Evolutionary conservation across 2,113 vertebrate genomes (phyloP), one percentile per base, ranked within the genome.

Genomic region (Syrmaticus mikado): DNA sequence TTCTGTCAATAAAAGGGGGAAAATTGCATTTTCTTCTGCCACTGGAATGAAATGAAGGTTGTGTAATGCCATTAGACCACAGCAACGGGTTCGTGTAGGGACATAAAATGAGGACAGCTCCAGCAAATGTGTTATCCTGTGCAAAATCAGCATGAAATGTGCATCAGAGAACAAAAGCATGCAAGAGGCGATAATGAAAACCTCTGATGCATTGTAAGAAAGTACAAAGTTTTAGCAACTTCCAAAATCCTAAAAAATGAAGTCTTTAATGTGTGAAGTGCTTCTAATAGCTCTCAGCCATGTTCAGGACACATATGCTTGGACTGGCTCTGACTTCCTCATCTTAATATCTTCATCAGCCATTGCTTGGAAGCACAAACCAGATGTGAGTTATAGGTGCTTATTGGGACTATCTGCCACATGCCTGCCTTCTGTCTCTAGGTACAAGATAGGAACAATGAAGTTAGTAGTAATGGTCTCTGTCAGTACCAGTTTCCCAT

Each of bases 91-190:
- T 19, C 64, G 40, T 30, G 21, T 70, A n/a, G 8, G 70, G 57
- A 20, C 57, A 34, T 52, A 70, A 16, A 40, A 85, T 21, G 16
- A 77, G 41, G 41, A 68, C 74, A 38, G 15, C 45, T 82, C 45
- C 67, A 87, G 53, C 30, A 87, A 85, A 79, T 14, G 6, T n/a
- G 10, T 43, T 94, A 27, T 40, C 24, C 45, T 66, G 5, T 20
- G 73, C 48, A 86, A 88, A 90, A 27, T n/a, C 73, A 86, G 61
- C 36, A 38, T 53, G 73, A 83, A 83, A 80, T 36, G 43, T 5
- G 2, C 76, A n/a, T 70, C n/a, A 45, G 80, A 90, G 65, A 74
- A 81, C 20, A 84, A 88, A 92, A 66, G n/a, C 32, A 19, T 67
- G 45, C 50, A 45, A 32, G 32, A 4, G 38, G 53, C 15, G 48